These are phyloP conservation scores for Penaeus vannamei DNA, from an alignment of 1,140 invertebrate species.

Conservation along the genomic window DNA sequence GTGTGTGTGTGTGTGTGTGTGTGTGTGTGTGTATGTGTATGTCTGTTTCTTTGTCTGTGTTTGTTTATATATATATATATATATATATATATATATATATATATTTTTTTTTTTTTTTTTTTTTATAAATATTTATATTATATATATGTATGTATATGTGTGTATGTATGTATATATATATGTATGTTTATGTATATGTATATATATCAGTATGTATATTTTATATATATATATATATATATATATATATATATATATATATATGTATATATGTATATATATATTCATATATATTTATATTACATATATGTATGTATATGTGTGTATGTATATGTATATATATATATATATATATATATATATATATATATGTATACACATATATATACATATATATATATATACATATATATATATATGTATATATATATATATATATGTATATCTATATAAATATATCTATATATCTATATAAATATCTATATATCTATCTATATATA, in stretches of 20 bases:
- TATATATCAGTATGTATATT: no score
- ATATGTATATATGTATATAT: conserved; percentile 23
- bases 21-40: no score
- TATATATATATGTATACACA: conserved; percentile 23
- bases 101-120: no score
- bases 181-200: background rate
- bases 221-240: background rate
- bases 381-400: conserved; percentile 2
- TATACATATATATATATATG: background rate
- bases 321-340: conserved; percentile 1
- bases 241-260: conserved; percentile 20
- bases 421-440: conserved; percentile 11
- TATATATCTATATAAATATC: no score
- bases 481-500: no score
- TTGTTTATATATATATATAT: no score
- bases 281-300: conserved; percentile 28
- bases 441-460: no score
- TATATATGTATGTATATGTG: conserved; percentile 2
- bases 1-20: no score
- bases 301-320: background rate
- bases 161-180: background rate
- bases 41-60: no score
- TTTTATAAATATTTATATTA: no score
- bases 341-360: conserved; percentile 28
- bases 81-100: no score